Evolutionary conservation across 2,797 vertebrate genomes (phyloP), one percentile per base, ranked within the genome.

Genomic region (Pipistrellus kuhlii): DNA sequence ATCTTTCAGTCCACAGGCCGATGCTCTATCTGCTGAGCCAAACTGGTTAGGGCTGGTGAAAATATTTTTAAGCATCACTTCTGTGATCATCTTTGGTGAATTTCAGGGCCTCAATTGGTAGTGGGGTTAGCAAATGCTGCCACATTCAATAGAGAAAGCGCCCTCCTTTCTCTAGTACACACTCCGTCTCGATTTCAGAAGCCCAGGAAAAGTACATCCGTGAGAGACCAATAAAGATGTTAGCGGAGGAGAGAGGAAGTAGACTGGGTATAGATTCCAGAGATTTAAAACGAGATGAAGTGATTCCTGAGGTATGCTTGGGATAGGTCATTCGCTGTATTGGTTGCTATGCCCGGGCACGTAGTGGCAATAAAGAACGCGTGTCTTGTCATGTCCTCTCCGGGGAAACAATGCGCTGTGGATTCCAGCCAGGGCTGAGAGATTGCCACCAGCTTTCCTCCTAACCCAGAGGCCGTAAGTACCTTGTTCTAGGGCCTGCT

Each of bases 381-480:
- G 27, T 25, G 95, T 90, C 83, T 41, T 27, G 27, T 95, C 96
- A 83, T 10, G 95, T 81, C 85, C 75, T 94, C 75, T 94, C 69
- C 51, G 66, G 78, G 75, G 71, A 93, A 78, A 86, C n/a, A 41
- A 35, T n/a, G 51, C 73, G 80, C 12, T 53, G 30, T 59, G 68
- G 62, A 76, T 20, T 83, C 85, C 30, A 81, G 80, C 4, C 7
- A 59, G 68, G 20, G 76, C 66, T 86, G 62, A 35, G n/a, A 64
- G 86, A 76, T 48, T 88, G 59, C 75, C 25, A 15, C 25, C 48
- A 81, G 46, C 27, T 93, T 69, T 78, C 80, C 72, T 89, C 68
- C 80, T 21, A 59, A 88, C 81, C 80, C 46, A 75, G 72, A 86
- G 84, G 41, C 77, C 23, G 7, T 9, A 44, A 18, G 48, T 30